Evolutionary conservation across 2,797 vertebrate species (phyloP), one percentile per base, ranked within the genome.

Genomic region (Acanthurus lineatus): DNA sequence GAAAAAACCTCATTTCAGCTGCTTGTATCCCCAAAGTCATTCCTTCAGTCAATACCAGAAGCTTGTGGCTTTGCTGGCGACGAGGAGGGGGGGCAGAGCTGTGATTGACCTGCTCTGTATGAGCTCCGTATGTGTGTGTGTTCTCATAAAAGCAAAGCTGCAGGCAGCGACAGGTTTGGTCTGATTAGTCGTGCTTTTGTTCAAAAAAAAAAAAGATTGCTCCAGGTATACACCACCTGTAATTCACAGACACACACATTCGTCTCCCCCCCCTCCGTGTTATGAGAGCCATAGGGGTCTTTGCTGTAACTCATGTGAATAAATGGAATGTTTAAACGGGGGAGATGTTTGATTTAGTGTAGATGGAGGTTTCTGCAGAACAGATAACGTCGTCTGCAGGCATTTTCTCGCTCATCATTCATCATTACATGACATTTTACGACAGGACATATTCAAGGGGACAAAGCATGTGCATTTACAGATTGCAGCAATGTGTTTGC

Each of bases 221-320:
- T 84, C 66, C 70, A 75, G 74, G 77, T 86, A 63, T 60, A 42
- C 54, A 72, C 45, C 65, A 74, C 78, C 77, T 83, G 71, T 80
- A 72, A 84, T 82, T 83, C 71, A 68, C 77, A 62, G n/a, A 79
- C 69, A 71, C 77, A 53, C 42, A 51, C 57, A 65, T 53, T n/a
- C 56, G n/a, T 19, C 42, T 47, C 16, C 68, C 47, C 54, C 14
- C 25, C 57, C 48, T n/a, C 17, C 8, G 32, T n/a, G 66, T 61
- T 81, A 75, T 73, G 73, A 62, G 58, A 85, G 79, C 82, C 86
- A 86, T 51, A 61, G 74, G 60, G 73, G 68, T 67, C 53, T 82
- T 49, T 58, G 84, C 73, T 73, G 87, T 93, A 88, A 89, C 77
- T 91, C 85, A 87, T 66, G 22, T 81, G 89, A 91, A 91, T 87